These are phyloP conservation scores for Odocoileus hemionus DNA, from an alignment of 2,113 vertebrate genomes.

Conservation along the genomic window DNA sequence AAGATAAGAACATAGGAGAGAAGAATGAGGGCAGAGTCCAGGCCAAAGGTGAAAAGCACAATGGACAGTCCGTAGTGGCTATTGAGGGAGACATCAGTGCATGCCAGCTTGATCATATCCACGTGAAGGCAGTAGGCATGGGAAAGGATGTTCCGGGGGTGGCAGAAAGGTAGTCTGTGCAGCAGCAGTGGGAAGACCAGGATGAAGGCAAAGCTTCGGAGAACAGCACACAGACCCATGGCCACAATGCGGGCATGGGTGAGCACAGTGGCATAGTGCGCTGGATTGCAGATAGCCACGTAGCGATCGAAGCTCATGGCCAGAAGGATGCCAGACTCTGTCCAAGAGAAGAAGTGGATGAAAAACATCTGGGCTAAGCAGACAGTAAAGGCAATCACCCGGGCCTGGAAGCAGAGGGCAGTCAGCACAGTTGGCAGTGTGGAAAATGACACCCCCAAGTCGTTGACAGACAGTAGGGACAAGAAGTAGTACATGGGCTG, in stretches of 20 bases:
- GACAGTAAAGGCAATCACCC: background rate
- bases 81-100: slow-evolving; percentile 26
- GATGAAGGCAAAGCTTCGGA: slow-evolving; percentile 10
- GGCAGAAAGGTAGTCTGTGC: slow-evolving; percentile 26
- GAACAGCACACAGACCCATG: background rate
- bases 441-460: slow-evolving; percentile 35
- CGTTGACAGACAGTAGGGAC: slow-evolving; percentile 1
- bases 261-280: slow-evolving; percentile 15
- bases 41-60: slow-evolving; percentile 36
- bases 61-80: slow-evolving; percentile 29
- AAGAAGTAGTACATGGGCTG: slow-evolving; percentile 54
- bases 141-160: background rate
- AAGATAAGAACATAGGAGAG: slow-evolving; percentile 44
- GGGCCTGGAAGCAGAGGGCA: background rate
- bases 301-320: slow-evolving; percentile 26
- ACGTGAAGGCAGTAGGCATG: slow-evolving; percentile 46
- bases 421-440: slow-evolving; percentile 25
- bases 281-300: slow-evolving; percentile 46
- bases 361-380: slow-evolving; percentile 57
- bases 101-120: slow-evolving; percentile 33
- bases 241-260: background rate
- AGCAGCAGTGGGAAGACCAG: slow-evolving; percentile 39
- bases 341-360: slow-evolving; percentile 53
- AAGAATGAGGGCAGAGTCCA: slow-evolving; percentile 38
- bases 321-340: slow-evolving; percentile 39